Evolutionary conservation across 2,797 vertebrate species (phyloP).

Genomic region (Zenarchopterus dispar): DNA sequence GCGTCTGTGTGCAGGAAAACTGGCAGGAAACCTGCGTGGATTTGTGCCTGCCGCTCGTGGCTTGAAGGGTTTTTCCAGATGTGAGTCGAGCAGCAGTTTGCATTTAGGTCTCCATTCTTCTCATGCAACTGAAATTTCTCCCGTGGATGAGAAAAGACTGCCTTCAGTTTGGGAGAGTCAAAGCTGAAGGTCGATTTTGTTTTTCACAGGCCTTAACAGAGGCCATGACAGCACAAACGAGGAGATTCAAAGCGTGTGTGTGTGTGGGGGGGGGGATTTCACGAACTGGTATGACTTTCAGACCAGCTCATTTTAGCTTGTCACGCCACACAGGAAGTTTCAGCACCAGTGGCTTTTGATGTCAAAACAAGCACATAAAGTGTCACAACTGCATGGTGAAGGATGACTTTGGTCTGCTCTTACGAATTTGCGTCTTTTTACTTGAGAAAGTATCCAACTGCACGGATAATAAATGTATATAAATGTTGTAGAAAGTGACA

Average conservation of each 20-base stretch:
- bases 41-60: conserved; percentile 16
- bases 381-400: not conserved
- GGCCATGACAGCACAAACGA: too few species aligned
- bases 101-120: conserved; percentile 6
- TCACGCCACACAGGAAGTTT: conserved; percentile 14
- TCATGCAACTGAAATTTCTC: conserved; percentile 30
- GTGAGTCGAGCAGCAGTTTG: conserved; percentile 26
- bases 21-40: conserved; percentile 10
- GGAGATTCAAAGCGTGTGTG: too few species aligned
- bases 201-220: too few species aligned
- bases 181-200: not conserved
- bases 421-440: too few species aligned
- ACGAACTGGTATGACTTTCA: conserved; percentile 23
- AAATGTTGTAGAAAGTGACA: not conserved
- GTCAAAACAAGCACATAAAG: not conserved
- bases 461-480: not conserved
- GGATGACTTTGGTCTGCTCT: not conserved
- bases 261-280: conserved; percentile 11
- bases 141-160: not conserved
- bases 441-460: too few species aligned
- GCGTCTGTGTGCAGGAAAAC: not conserved
- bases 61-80: conserved; percentile 17
- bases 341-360: not conserved
- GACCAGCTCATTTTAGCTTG: not conserved
- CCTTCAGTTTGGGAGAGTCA: not conserved